Evolutionary conservation across 2,888 invertebrate genomes (phyloP).

Genomic region (Megaustenia siamemsis): DNA sequence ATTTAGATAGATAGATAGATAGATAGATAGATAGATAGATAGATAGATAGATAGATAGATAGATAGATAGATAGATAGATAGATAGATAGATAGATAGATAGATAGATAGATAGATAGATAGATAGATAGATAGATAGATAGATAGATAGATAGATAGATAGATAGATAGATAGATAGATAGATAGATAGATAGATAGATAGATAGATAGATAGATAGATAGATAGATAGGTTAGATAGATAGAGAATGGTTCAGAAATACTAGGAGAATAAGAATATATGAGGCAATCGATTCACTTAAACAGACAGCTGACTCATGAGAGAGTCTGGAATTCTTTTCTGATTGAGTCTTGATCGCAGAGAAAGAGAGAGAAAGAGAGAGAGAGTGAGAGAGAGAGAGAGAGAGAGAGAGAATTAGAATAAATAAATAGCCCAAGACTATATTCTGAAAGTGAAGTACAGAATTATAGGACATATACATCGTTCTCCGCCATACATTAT

Average conservation of each 20-base stretch:
- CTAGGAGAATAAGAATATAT: not conserved
- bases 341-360: no score
- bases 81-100: not conserved
- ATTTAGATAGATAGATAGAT: no score
- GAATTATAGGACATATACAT: no score
- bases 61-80: no score
- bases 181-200: not conserved
- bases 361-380: no score
- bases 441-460: no score
- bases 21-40: not conserved
- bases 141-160: not conserved
- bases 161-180: not conserved
- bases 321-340: no score
- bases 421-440: no score
- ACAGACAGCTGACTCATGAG: no score
- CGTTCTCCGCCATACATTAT: no score
- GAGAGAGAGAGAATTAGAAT: not conserved
- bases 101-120: not conserved
- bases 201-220: not conserved
- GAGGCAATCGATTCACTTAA: no score
- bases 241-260: not conserved
- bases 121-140: not conserved
- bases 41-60: not conserved
- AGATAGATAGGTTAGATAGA: not conserved
- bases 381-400: slow-evolving; percentile 34